Base-by-base conservation (phyloP, 2,113 vertebrate genomes). In the Brachionichthys hirsutus region DNA sequence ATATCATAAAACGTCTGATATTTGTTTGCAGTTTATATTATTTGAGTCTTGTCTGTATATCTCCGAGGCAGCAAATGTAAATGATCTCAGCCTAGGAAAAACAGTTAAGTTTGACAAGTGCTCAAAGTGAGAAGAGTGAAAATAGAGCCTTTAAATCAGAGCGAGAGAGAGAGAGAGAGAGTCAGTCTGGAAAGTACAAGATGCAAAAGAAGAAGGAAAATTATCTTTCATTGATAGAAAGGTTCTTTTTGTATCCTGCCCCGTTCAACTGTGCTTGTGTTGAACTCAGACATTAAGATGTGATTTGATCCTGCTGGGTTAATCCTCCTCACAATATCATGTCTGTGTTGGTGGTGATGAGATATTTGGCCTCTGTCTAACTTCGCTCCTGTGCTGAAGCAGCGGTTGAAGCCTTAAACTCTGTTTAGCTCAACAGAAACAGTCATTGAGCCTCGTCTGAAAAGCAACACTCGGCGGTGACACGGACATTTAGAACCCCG, bases 361-460 rank as follows among this genome's bases (percentile, higher is more conserved):
- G 55, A 81, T 61, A 51, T 67, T 69, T 49, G 67, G 50, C 46
- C 55, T 54, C 53, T n/a, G 11, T 73, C 62, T 43, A 67, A 64
- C 34, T 48, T 55, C 61, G n/a, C 30, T 42, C 36, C 40, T 35
- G 58, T 51, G 70, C 58, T 53, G 62, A 72, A 80, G 59, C 64
- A 67, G 75, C 69, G 75, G 38, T 64, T 61, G 55, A 40, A 80
- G 48, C 47, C 40, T 50, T 73, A 43, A 30, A 45, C 59, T 60
- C 42, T 83, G 76, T 85, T 86, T 82, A 79, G 54, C 52, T 65
- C 67, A 30, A 59, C 54, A 51, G 63, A 73, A 78, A 70, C 62
- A 76, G 15, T 57, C 54, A 22, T 11, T 77, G 70, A 75, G 74
- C 75, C 48, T 67, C 68, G n/a, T 63, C 62, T 24, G 47, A 17